Base-by-base conservation (phyloP, 1,140 invertebrate genomes). In the Plutomurus gul region DNA sequence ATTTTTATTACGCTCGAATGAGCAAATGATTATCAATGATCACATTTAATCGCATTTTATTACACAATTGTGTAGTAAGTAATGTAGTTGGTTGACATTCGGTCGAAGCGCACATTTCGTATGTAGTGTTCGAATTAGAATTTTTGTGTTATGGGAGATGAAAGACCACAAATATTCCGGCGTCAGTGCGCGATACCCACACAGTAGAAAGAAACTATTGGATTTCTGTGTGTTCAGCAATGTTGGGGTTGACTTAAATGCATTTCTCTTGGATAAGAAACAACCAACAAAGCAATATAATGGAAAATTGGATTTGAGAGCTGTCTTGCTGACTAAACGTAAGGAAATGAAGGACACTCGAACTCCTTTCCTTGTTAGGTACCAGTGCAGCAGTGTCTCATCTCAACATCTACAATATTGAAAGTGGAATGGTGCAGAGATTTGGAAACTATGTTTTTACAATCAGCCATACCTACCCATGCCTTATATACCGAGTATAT, bases 311-410 rank as follows among this genome's bases (percentile, higher is more conserved):
- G 11, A 13, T 43, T 43, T 43, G 39, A 43, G 39, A 43, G 39
- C 7, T 43, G 39, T 43, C 16, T 65, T 65, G 56, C 56, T 65
- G n/a, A n/a, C 56, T 25, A 65, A 25, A 65, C 30, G 27, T 27
- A 65, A 65, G 56, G 56, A 65, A 65, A 65, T 65, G 56, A 65
- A 65, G 56, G 56, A 65, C 56, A 65, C 56, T 27, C 27, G 56
- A 65, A 65, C 25, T 65, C 27, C n/a, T 65, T 65, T 65, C 56
- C 16, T 65, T 49, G 16, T 36, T 65, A 16, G 13, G 25, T 65
- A 65, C 16, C 30, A n/a, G n/a, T n/a, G n/a, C n/a, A n/a, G n/a
- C n/a, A n/a, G n/a, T n/a, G n/a, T n/a, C n/a, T n/a, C n/a, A n/a
- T n/a, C n/a, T n/a, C n/a, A n/a, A n/a, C n/a, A n/a, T n/a, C n/a